Evolutionary conservation across 2,113 vertebrate genomes (phyloP), one percentile per base, ranked within the genome.

Genomic region (Ibidorhyncha struthersii): DNA sequence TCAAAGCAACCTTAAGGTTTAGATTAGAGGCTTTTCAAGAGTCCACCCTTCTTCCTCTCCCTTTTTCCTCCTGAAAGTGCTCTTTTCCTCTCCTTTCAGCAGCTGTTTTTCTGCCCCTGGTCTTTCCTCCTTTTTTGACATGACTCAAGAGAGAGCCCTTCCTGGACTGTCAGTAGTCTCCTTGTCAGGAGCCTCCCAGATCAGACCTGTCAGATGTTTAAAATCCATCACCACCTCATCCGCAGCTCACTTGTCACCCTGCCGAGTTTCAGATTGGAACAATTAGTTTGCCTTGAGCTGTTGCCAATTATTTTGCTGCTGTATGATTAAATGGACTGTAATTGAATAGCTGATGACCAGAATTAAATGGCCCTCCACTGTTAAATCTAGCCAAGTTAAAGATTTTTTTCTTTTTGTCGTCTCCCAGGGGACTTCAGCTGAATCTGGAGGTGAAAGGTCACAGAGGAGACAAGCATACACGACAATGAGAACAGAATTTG

Each of bases 261-360:
- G 77, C 65, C 0, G 43, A 90, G 84, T 82, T 94, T 96, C 73
- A 93, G 58, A 90, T 69, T 93, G 62, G 74, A 95, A 93, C 81
- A 90, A 87, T 93, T 94, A 95, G 58, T 94, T 93, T 94, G 84
- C 87, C 71, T 92, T 93, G 82, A 96, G 92, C 74, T 6, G 7
- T 63, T 94, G 87, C 89, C 93, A 91, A 72, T 94, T 96, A 94
- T 93, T 96, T 91, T 97, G 55, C 69, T 96, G 67, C 89, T 70
- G 27, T 90, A 53, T 94, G 89, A 96, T 95, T 96, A 96, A 94
- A 95, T 91, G 52, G 80, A 47, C 61, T 84, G 93, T 93, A 89
- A 84, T 80, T 78, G 83, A 95, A 72, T 86, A 95, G 81, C 65
- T 47, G 77, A 88, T 93, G 81, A 89, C 59, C 65, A 86, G 23